These are phyloP conservation scores for Nezara viridula DNA, from an alignment of 2,888 invertebrate genomes.

Conservation along the genomic window DNA sequence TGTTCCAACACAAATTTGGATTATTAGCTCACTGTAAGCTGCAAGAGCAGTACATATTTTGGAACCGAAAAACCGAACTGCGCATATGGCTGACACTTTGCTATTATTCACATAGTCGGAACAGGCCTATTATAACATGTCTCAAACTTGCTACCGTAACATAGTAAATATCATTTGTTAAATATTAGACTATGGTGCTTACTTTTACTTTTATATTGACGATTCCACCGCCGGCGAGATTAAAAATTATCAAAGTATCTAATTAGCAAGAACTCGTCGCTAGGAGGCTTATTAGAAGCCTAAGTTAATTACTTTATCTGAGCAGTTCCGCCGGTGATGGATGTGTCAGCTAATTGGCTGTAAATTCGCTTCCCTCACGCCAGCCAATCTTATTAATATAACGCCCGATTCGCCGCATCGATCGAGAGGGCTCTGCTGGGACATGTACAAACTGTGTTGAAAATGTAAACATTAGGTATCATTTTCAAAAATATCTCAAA, in stretches of 20 bases:
- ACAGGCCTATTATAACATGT: too few relatives aligned
- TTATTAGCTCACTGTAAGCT: too few relatives aligned
- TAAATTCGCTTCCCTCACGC: conserved; percentile 7
- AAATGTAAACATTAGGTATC: too few relatives aligned
- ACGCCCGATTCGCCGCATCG: background rate
- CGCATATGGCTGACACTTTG: too few relatives aligned
- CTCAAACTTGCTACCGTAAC: too few relatives aligned
- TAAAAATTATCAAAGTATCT: background rate
- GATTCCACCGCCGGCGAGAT: background rate
- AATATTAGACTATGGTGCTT: too few relatives aligned
- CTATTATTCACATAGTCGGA: too few relatives aligned
- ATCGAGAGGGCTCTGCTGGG: background rate
- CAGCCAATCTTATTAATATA: conserved; percentile 36
- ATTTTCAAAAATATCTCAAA: too few relatives aligned
- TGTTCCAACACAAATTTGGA: too few relatives aligned
- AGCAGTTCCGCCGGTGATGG: conserved; percentile 2
- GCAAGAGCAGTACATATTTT: too few relatives aligned
- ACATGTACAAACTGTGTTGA: background rate
- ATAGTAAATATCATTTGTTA: too few relatives aligned
- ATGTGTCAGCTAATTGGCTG: conserved; percentile 25
- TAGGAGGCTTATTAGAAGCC: background rate
- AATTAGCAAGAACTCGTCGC: background rate
- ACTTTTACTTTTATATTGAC: background rate
- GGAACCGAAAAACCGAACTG: too few relatives aligned
- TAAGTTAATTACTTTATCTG: conserved; percentile 5